A percentile compares a stretch with the other conserved stretches of the same genome.
Conservation (phyloP, 2,797 vertebrate genomes). For the Fistularia commersonii region DNA sequence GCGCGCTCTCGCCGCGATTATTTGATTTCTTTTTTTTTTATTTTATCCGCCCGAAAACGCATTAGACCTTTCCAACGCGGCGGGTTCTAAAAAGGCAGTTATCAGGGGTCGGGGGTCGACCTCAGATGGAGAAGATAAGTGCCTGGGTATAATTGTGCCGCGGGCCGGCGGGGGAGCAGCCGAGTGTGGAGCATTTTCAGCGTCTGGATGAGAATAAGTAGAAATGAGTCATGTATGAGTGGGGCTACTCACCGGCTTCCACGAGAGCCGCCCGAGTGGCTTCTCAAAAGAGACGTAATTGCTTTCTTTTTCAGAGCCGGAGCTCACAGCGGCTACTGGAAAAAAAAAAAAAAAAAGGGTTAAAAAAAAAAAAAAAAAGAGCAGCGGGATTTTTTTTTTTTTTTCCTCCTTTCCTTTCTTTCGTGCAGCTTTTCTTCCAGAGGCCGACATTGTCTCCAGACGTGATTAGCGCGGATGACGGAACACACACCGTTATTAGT, state of each 20-base stretch:
- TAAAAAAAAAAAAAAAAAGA: constrained; percentile 22
- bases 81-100: constrained; percentile 32
- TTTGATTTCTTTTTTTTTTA: constrained; percentile 1
- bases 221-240: constrained; percentile 58
- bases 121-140: constrained; percentile 45
- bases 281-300: constrained; percentile 60
- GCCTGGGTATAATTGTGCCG: constrained; percentile 41
- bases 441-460: constrained; percentile 12
- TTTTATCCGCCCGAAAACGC: constrained; percentile 1
- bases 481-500: constrained; percentile 27
- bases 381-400: constrained; percentile 16
- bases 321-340: constrained; percentile 31
- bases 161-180: constrained; percentile 33
- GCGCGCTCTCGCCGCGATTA: neutral
- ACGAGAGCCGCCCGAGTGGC: constrained; percentile 58
- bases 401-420: neutral
- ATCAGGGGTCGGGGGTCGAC: constrained; percentile 31
- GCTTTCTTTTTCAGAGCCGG: constrained; percentile 49
- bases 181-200: constrained; percentile 45
- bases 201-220: constrained; percentile 48
- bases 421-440: constrained; percentile 13
- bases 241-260: constrained; percentile 47
- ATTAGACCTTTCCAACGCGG: constrained; percentile 20
- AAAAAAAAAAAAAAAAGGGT: neutral
- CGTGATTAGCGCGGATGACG: constrained; percentile 25